Base-by-base conservation (phyloP, 2,888 invertebrate genomes). In the Lithophane semibrunnea region DNA sequence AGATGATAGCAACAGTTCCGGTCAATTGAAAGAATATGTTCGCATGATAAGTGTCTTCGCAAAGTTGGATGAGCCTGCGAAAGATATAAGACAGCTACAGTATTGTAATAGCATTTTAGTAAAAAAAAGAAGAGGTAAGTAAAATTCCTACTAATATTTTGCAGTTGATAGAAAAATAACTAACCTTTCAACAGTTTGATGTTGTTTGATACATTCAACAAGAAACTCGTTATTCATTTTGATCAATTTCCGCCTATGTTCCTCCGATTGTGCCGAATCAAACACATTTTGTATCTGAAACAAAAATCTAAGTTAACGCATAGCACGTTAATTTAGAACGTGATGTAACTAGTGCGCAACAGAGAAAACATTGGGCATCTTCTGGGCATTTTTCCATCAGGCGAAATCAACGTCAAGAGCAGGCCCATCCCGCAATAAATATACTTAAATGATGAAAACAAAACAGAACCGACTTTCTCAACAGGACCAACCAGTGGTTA, bases 21-120 rank as follows among this genome's bases (percentile, higher is more conserved):
- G 94, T 90, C 71, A 97, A 91, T 88, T 97, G 97, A 49, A 97
- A 96, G 85, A 97, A 94, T 83, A 97, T 97, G 68, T 96, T 95
- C 0, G 93, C 92, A 54, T 97, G 97, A 64, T 96, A 96, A 1
- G 96, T 95, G 60, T 95, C 89, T 85, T 97, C 97, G 63, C 97
- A 94, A 47, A 93, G 90, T 75, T 93, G 90, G 49, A 96, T 94
- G 73, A 97, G 95, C 71, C 97, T 97, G 92, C 16, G 92, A 90
- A 71, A 8, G 21, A 75, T 56, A 61, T 3, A 16, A 70, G 0
- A 21, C 8, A 21, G n/a, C 7, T 47, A 21, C 2, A 7, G 10
- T 29, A 37, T 61, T 18, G 5, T 47, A 63, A 37, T 1, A 37
- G 18, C 9, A 60, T 60, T 2, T 60, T 60, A 60, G 16, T 49